Base-by-base conservation (phyloP, 2,113 vertebrate species). In the Ptyas mucosa region DNA sequence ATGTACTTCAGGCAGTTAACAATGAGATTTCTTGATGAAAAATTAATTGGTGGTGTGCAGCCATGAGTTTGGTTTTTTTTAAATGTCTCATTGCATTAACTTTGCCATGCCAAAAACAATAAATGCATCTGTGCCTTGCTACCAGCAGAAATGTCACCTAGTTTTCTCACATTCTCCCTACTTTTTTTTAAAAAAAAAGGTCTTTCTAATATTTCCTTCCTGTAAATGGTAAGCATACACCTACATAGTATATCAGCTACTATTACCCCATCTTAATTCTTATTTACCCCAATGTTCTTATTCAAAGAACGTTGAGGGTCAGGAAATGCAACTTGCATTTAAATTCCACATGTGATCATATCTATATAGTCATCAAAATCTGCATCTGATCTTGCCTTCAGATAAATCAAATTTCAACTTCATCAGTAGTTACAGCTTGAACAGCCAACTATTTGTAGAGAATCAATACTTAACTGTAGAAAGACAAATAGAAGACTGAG, bases 111-210 rank as follows among this genome's bases (percentile, higher is more conserved):
- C 61, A 81, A 23, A 88, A 94, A 93, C 87, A 10, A 64, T 58
- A 89, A 96, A 92, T 93, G 93, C 89, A 91, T 90, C 93, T 90
- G 0, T 94, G 91, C 89, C 61, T 1, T 14, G 69, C 92, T 93
- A 93, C 91, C 87, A 94, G 92, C 92, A 95, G 89, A 91, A 96
- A 92, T 94, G 46, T 95, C 39, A 57, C n/a, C 39, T 52, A 29
- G 89, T 39, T 89, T 43, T 7, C 86, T 15, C 20, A 23, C 55
- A 89, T 92, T 92, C 88, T 8, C n/a, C 18, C 18, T 29, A 18
- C 93, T 64, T 89, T 93, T 39, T 52, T 86, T 1, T 69, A 43
- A 91, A 4, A 92, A 3, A 55, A 55, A 93, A 92, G 93, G 29
- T 21, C 58, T 87, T 75, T 43, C 1, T 53, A 85, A 54, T 95